Percentiles rank a stretch among this genome's conserved stretches.
Conservation (phyloP, 2,888 invertebrate species). For the Exephanes ischioxanthus region DNA sequence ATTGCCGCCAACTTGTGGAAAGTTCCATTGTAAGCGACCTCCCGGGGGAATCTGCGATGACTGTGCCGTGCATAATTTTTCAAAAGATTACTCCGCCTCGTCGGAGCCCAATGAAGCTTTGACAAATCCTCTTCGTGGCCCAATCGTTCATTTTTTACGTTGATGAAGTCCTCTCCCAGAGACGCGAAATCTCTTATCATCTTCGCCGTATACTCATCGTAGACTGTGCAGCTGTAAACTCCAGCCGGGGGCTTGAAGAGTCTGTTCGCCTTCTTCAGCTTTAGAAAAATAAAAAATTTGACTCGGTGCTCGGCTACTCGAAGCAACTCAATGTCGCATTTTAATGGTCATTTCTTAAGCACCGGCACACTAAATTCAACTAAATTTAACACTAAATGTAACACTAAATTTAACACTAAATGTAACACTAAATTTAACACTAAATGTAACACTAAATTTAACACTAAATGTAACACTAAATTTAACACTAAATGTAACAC, state of each 20-base stretch:
- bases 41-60: neutral
- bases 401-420: no score
- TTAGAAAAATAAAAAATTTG: neutral
- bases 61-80: neutral
- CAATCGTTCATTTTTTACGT: neutral
- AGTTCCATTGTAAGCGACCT: neutral
- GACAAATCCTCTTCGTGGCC: conserved; percentile 1
- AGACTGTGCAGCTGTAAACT: neutral
- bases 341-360: conserved; percentile 57
- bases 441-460: no score
- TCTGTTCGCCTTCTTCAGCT: conserved; percentile 48
- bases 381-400: no score
- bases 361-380: no score
- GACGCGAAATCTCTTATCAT: conserved; percentile 7
- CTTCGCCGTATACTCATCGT: neutral
- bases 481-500: no score
- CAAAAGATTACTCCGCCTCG: neutral
- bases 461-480: no score
- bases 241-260: conserved; percentile 11
- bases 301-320: no score
- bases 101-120: neutral
- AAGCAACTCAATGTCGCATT: no score
- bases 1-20: neutral
- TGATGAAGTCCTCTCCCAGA: neutral
- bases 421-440: no score